Conservation (phyloP, 2,113 vertebrate genomes). For the Ameiurus melas region DNA sequence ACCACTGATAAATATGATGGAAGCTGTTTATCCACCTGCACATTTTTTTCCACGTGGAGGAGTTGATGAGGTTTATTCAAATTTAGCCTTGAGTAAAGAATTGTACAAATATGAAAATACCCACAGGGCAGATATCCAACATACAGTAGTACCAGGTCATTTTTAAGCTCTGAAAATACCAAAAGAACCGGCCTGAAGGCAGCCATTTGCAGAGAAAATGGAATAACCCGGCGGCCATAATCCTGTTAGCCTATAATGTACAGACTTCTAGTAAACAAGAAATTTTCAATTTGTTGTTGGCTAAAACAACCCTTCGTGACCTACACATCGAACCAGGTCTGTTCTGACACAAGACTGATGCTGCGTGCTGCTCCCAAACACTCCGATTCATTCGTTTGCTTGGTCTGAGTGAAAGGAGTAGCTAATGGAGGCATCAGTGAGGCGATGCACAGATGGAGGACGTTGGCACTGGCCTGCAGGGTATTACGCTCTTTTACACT, state of each 20-base stretch:
- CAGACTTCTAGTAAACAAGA: constrained; percentile 23
- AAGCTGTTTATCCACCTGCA: background rate
- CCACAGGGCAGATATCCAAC: background rate
- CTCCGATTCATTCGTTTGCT: constrained; percentile 10
- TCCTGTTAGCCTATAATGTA: background rate
- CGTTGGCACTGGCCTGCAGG: background rate
- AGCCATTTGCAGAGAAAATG: constrained; percentile 16
- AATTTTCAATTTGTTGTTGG: constrained; percentile 18
- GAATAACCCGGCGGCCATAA: constrained; percentile 15
- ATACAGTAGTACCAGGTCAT: background rate
- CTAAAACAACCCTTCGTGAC: constrained; percentile 21
- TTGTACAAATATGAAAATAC: background rate
- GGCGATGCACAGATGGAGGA: constrained; percentile 2
- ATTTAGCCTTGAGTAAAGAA: background rate
- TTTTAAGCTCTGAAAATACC: constrained; percentile 6
- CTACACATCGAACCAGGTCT: constrained; percentile 14
- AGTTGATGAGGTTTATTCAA: background rate
- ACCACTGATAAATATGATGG: background rate
- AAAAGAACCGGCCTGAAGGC: background rate
- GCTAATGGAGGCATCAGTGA: constrained; percentile 30
- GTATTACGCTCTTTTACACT: constrained; percentile 33
- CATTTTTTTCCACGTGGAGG: background rate
- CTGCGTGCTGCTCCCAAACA: background rate
- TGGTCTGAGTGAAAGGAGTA: constrained; percentile 15
- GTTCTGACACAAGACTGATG: background rate